A percentile compares a stretch with the other conserved stretches of the same genome.
Conservation (phyloP, 2,113 vertebrate genomes). For the Nothobranchius furzeri region DNA sequence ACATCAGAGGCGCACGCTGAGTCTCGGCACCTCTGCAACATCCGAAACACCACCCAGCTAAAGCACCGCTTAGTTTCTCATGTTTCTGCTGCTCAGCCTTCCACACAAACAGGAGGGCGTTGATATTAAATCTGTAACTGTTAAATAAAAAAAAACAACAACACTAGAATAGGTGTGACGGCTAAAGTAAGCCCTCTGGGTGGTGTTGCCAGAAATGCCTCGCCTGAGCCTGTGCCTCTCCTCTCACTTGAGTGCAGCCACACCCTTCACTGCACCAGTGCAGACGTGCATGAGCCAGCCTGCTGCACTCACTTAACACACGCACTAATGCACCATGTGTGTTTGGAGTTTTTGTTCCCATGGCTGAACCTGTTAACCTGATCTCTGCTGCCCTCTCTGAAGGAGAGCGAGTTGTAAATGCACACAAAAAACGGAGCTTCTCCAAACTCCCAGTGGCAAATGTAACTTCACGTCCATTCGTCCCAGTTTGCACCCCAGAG, state of each 20-base stretch:
- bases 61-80: background rate
- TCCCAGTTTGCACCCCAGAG: constrained; percentile 1
- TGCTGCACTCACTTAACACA: constrained; percentile 43
- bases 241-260: constrained; percentile 44
- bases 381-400: constrained; percentile 25
- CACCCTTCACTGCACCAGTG: constrained; percentile 32
- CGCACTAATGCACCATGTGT: constrained; percentile 44
- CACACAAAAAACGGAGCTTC: constrained; percentile 2
- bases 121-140: background rate
- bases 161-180: background rate
- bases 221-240: constrained; percentile 51
- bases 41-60: background rate
- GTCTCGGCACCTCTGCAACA: constrained; percentile 44
- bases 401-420: constrained; percentile 25
- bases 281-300: constrained; percentile 61
- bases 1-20: constrained; percentile 59
- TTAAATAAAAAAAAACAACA: background rate
- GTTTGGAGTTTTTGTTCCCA: constrained; percentile 16
- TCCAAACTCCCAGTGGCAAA: background rate
- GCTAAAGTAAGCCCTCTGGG: background rate
- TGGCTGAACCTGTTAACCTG: constrained; percentile 46
- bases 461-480: constrained; percentile 11
- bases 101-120: constrained; percentile 2
- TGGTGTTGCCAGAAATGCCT: constrained; percentile 37
- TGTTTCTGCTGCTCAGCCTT: constrained; percentile 10